Evolutionary conservation across 1,140 invertebrate genomes (phyloP), one percentile per base, ranked within the genome.

Genomic region (Drosophila mayri): DNA sequence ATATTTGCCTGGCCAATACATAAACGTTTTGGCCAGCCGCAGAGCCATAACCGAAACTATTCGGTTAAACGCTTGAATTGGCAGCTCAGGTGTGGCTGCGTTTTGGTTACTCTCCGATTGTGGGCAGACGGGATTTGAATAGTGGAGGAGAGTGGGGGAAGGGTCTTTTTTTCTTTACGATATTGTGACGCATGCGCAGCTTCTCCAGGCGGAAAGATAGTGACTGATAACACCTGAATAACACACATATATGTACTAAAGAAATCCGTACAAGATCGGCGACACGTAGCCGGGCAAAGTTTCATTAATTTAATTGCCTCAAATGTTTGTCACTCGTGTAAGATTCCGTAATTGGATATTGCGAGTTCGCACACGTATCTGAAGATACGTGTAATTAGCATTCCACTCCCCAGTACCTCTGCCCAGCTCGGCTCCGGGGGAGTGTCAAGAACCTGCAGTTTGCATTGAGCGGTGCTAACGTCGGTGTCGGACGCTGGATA

Each of bases 281-380:
- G 61, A 55, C 84, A 87, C 83, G 83, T 87, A 84, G 57, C 52
- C 37, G n/a, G 22, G 18, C 50, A 58, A 77, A 78, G 74, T 78
- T 78, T 70, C 65, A 70, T 78, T 61, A 61, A 77, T 83, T 78
- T 83, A 88, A 87, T 87, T 79, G 80, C 68, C 52, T 30, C 80
- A 88, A 84, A 88, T 88, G 84, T 87, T 87, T 87, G 79, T 80
- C 71, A 59, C 54, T 77, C 64, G 79, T 65, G 66, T 70, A 62
- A 77, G 60, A 79, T 64, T 80, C 67, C 64, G 57, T 87, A 88
- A 87, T 88, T 88, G 73, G 84, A 73, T 76, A 83, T 80, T 88
- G 64, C 71, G 47, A 70, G 75, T 61, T 67, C 46, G 62, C 64
- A 81, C 63, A 81, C 73, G 79, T 73, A 22, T 74, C 71, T 58